A percentile compares a stretch with the other conserved stretches of the same genome.
These are phyloP conservation scores for Plebejus melissa DNA, from an alignment of 2,888 invertebrate genomes.

Conservation along the genomic window DNA sequence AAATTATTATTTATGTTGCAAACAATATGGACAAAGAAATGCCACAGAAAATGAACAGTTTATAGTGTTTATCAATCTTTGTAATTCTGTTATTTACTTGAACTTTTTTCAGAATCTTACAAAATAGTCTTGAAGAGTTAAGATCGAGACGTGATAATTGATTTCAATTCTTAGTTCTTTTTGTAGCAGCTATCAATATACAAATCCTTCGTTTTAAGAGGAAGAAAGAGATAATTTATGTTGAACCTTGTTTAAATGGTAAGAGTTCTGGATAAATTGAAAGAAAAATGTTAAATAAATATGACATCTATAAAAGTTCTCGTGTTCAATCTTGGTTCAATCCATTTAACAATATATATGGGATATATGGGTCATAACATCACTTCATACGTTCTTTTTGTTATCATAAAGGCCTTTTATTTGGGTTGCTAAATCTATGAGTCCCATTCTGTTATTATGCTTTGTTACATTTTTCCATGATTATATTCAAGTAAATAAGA, in stretches of 20 bases:
- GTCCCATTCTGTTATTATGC: constrained; percentile 4
- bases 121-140: too few species aligned
- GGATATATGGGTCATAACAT: constrained; percentile 16
- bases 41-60: neutral
- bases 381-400: constrained; percentile 22
- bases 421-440: constrained; percentile 22
- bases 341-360: constrained; percentile 25
- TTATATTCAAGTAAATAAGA: too few species aligned
- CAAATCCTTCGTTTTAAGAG: too few species aligned
- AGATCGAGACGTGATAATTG: too few species aligned
- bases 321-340: constrained; percentile 27
- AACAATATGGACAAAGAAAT: neutral
- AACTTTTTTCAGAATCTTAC: too few species aligned
- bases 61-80: neutral
- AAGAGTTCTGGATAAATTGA: constrained; percentile 26
- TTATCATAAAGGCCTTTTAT: constrained; percentile 17
- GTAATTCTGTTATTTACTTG: neutral
- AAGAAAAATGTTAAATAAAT: constrained; percentile 26
- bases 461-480: neutral
- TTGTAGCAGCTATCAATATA: too few species aligned
- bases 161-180: too few species aligned
- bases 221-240: neutral
- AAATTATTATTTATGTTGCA: neutral
- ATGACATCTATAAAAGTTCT: constrained; percentile 23
- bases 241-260: neutral